These are phyloP conservation scores for Sitta carolinensis DNA, from an alignment of 2,797 vertebrate genomes.

Conservation along the genomic window DNA sequence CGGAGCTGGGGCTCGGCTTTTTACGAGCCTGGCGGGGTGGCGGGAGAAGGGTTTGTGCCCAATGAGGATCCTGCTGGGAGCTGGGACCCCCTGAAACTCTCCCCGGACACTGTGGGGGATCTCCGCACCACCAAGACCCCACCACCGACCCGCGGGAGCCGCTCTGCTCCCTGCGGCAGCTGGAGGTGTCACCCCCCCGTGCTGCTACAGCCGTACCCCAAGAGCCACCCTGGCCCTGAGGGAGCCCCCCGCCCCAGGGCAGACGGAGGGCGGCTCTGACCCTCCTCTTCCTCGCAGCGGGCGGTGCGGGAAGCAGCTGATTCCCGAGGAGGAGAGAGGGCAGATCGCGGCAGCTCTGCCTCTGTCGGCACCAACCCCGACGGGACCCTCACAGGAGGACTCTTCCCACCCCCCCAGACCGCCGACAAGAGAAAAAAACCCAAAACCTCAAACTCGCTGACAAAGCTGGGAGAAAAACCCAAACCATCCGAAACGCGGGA, in stretches of 20 bases:
- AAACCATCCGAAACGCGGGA: rapidly evolving
- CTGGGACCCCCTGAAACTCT: background rate
- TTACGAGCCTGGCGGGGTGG: rapidly evolving
- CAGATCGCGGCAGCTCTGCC: background rate
- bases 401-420: background rate
- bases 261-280: background rate
- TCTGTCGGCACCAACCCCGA: background rate
- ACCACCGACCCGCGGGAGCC: rapidly evolving
- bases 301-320: background rate
- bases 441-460: background rate
- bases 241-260: background rate
- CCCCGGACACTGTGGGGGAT: rapidly evolving
- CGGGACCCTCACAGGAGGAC: rapidly evolving
- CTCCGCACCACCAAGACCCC: background rate
- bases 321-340: background rate
- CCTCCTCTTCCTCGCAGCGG: background rate
- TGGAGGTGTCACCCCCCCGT: background rate
- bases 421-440: background rate
- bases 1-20: background rate
- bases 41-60: background rate
- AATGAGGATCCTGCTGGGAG: rapidly evolving
- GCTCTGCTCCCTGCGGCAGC: background rate
- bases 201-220: background rate
- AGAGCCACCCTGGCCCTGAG: background rate
- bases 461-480: rapidly evolving